Evolutionary conservation across 2,797 vertebrate genomes (phyloP).

Genomic region (Urocyon cinereoargenteus): DNA sequence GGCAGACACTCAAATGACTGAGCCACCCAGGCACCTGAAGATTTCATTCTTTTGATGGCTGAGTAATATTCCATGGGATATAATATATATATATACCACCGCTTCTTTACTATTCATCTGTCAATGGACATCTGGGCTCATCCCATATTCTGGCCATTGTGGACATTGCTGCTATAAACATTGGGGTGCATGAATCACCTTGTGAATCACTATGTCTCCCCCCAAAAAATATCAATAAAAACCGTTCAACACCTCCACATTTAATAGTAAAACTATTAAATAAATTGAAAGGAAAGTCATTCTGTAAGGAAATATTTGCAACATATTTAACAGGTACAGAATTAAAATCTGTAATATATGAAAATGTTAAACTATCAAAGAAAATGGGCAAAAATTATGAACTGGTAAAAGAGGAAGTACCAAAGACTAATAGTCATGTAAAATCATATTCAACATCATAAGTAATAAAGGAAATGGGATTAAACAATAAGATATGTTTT

Average conservation of each 20-base stretch:
- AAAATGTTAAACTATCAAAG: background rate
- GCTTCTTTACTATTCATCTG: too few relatives aligned
- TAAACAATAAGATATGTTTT: background rate
- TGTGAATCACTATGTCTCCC: too few relatives aligned
- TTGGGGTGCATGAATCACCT: too few relatives aligned
- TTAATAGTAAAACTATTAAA: background rate
- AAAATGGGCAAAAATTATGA: background rate
- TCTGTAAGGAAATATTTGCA: slow-evolving; percentile 15
- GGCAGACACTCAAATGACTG: background rate
- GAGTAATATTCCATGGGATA: too few relatives aligned
- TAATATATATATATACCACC: background rate
- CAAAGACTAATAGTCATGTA: background rate
- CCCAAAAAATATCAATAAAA: too few relatives aligned
- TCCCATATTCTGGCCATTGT: too few relatives aligned
- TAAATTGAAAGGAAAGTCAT: background rate
- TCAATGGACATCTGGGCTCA: too few relatives aligned
- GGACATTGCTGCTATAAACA: too few relatives aligned
- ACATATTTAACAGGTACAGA: background rate
- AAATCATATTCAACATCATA: background rate
- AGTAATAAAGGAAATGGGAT: background rate
- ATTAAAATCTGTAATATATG: background rate
- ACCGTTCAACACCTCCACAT: too few relatives aligned
- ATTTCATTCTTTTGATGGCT: background rate
- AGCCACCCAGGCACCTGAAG: background rate
- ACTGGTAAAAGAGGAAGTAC: background rate